phyloP scores from a whole-genome alignment of 2,797 vertebrate species.

The Cuculus canorus region DNA sequence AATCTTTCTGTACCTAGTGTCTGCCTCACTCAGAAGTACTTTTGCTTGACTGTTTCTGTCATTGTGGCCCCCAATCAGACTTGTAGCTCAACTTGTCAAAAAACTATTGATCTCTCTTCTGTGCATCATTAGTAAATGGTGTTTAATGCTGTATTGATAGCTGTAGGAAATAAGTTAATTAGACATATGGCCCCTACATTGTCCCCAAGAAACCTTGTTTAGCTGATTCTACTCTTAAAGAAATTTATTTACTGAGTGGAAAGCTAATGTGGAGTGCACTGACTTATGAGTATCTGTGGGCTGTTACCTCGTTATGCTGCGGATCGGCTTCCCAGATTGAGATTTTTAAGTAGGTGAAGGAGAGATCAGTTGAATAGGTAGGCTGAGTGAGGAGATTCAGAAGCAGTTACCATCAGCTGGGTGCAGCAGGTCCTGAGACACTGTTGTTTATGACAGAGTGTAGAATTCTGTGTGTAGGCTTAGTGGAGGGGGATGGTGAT shows the following conservation, averaged over 20 bases:
- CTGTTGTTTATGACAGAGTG: not conserved
- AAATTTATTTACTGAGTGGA: not conserved
- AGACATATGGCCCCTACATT: not conserved
- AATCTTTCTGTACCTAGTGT: not conserved
- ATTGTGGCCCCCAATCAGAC: rapidly evolving
- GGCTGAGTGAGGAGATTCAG: not conserved
- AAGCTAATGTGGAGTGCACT: not conserved
- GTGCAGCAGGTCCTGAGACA: rapidly evolving
- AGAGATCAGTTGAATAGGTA: not conserved
- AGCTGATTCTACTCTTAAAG: not conserved
- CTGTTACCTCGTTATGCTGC: not conserved
- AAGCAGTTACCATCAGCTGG: rapidly evolving
- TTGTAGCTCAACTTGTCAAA: not conserved
- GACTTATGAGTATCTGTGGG: not conserved
- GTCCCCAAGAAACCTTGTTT: not conserved
- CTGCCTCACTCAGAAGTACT: not conserved
- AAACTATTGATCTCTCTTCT: not conserved
- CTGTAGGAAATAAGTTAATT: not conserved
- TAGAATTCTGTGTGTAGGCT: rapidly evolving
- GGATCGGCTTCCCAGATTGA: not conserved
- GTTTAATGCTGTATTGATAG: not conserved
- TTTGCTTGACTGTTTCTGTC: not conserved
- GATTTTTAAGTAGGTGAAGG: not conserved
- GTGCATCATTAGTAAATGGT: not conserved
- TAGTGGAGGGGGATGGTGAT: rapidly evolving